phyloP scores from a whole-genome alignment of 2,113 vertebrate species.

The Saguinus midas region DNA sequence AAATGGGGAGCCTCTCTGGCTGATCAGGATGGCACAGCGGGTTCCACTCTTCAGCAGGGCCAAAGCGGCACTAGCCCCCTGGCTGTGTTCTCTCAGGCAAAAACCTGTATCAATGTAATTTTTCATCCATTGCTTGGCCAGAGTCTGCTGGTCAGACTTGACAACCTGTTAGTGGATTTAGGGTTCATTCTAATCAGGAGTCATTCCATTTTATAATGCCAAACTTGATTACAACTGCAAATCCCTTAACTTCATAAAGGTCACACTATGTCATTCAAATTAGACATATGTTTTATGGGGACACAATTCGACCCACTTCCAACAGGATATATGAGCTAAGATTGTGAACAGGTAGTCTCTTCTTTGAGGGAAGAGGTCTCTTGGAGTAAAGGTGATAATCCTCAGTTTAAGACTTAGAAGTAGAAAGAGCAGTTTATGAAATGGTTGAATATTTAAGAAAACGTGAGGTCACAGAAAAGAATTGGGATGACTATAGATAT shows the following conservation, averaged over 20 bases:
- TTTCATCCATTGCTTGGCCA: no score
- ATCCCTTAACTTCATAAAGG: neutral
- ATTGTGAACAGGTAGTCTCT: neutral
- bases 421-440: neutral
- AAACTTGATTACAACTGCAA: neutral
- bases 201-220: neutral
- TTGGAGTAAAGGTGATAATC: neutral
- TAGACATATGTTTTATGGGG: neutral
- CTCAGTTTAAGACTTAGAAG: neutral
- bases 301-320: neutral
- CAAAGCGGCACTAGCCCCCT: no score
- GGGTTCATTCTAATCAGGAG: neutral
- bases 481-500: neutral
- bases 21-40: no score
- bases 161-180: neutral
- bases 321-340: neutral
- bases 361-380: neutral
- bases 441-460: neutral
- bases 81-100: no score
- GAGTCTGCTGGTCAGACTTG: no score
- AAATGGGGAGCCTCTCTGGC: no score
- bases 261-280: neutral
- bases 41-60: no score
- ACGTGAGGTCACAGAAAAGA: neutral
- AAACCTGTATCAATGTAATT: no score